Conservation (phyloP, 2,888 invertebrate genomes). For the Coenonympha arcania region DNA sequence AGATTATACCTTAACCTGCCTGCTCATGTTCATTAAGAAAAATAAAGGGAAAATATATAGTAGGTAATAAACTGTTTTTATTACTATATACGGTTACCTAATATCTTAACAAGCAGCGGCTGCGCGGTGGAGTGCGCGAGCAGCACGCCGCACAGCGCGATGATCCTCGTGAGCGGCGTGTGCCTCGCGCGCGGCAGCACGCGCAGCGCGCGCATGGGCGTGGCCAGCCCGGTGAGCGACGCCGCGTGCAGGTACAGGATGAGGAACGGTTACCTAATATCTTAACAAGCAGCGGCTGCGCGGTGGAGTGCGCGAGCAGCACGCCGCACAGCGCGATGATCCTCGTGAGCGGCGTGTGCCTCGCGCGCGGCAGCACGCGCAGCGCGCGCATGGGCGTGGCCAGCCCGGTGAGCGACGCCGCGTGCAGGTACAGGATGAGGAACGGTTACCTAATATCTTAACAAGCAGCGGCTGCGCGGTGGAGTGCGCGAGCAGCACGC, state of each 20-base stretch:
- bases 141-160: constrained; percentile 91
- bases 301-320: constrained; percentile 93
- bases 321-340: constrained; percentile 94
- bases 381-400: constrained; percentile 91
- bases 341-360: constrained; percentile 90
- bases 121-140: constrained; percentile 96
- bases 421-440: constrained; percentile 93
- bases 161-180: constrained; percentile 93
- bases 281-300: constrained; percentile 94
- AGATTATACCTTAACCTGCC: too few relatives aligned
- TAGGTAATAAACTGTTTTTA: too few relatives aligned
- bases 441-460: constrained; percentile 93
- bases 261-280: constrained; percentile 92
- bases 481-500: constrained; percentile 90
- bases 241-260: constrained; percentile 90
- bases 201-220: constrained; percentile 85
- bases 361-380: constrained; percentile 85
- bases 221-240: constrained; percentile 64
- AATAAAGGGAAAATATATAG: too few relatives aligned
- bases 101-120: constrained; percentile 93
- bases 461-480: constrained; percentile 97
- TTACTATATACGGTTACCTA: too few relatives aligned
- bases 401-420: constrained; percentile 36
- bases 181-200: constrained; percentile 84
- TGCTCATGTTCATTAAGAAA: too few relatives aligned